Evolutionary conservation across 2,888 invertebrate genomes (phyloP).

Genomic region (Toxonevra muliebris): DNA sequence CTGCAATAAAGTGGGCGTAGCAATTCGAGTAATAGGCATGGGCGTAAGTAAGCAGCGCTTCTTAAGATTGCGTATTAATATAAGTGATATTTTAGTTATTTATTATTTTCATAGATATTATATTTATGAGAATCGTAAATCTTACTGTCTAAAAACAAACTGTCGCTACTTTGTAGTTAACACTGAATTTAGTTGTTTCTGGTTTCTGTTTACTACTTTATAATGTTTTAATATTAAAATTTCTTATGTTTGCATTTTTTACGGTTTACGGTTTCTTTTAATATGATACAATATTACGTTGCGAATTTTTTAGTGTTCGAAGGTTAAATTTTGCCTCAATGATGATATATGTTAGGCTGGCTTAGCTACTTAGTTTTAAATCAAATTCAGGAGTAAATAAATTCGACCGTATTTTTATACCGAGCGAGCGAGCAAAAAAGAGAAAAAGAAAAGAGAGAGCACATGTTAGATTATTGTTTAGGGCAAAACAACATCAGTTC

Average conservation of each 20-base stretch:
- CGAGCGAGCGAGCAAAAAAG: conserved; percentile 35
- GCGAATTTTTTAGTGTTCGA: conserved; percentile 44
- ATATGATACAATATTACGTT: conserved; percentile 22
- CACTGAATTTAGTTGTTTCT: conserved; percentile 10
- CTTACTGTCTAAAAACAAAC: not conserved
- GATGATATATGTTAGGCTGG: conserved; percentile 63
- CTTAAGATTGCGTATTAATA: too few species aligned
- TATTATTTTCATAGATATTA: too few species aligned
- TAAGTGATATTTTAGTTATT: too few species aligned
- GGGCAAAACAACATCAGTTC: not conserved
- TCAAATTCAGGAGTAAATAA: too few species aligned
- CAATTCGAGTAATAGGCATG: too few species aligned
- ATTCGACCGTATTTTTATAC: conserved; percentile 40
- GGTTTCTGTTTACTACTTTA: conserved; percentile 21
- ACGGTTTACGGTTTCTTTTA: conserved; percentile 7
- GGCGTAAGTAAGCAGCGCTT: too few species aligned
- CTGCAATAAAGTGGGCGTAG: too few species aligned
- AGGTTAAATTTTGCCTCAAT: conserved; percentile 54
- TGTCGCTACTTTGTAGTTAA: conserved; percentile 17
- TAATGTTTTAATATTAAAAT: conserved; percentile 25
- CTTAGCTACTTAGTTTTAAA: conserved; percentile 49
- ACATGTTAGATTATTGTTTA: conserved; percentile 22
- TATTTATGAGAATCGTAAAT: too few species aligned
- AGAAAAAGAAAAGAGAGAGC: conserved; percentile 42
- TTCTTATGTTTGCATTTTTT: conserved; percentile 20